These are phyloP conservation scores for Nebria brevicollis DNA, from an alignment of 2,888 invertebrate species.

Conservation along the genomic window DNA sequence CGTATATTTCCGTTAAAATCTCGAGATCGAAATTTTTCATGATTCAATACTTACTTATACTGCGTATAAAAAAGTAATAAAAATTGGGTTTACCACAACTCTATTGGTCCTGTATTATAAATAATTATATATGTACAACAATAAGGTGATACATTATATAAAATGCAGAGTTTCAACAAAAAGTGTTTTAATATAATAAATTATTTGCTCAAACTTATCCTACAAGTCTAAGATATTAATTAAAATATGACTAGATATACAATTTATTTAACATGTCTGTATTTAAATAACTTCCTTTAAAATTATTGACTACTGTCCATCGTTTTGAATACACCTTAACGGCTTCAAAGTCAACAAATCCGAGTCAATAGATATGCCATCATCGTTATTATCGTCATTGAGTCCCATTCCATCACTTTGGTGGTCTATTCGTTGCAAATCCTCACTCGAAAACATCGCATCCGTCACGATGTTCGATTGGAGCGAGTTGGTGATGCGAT, in stretches of 20 bases:
- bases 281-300: too few species aligned
- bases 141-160: not conserved
- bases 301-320: not conserved
- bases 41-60: too few species aligned
- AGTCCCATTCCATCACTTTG: conserved; percentile 52
- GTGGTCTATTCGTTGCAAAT: conserved; percentile 56
- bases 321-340: conserved; percentile 23
- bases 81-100: too few species aligned
- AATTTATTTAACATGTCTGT: not conserved
- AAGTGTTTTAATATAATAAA: not conserved
- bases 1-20: too few species aligned
- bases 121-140: not conserved
- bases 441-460: conserved; percentile 53
- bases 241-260: not conserved
- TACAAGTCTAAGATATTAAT: not conserved
- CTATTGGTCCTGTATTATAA: not conserved
- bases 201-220: not conserved
- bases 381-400: conserved; percentile 50
- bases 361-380: conserved; percentile 60
- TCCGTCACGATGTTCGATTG: conserved; percentile 53
- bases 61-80: too few species aligned
- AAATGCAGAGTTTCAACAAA: not conserved
- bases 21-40: too few species aligned
- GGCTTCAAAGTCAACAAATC: conserved; percentile 61
- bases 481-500: conserved; percentile 56